A percentile compares a stretch with the other conserved stretches of the same genome.
phyloP scores from a whole-genome alignment of 1,140 invertebrate genomes.

The Drosophila funebris region DNA sequence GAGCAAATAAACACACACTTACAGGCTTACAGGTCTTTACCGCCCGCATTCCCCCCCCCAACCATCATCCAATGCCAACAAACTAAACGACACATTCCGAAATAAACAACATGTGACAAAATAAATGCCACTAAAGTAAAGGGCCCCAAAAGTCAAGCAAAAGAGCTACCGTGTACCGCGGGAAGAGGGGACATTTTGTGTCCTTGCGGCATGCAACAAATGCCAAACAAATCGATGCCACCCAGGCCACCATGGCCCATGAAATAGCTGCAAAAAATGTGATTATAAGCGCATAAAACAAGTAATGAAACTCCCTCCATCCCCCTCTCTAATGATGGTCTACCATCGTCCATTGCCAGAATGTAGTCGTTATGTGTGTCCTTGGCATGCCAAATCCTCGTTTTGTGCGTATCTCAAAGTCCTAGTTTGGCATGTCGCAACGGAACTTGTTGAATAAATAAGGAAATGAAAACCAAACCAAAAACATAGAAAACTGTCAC shows the following conservation, averaged over 20 bases:
- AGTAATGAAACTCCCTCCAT: slow-evolving; percentile 20
- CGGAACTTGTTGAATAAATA: slow-evolving; percentile 81
- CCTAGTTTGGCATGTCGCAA: slow-evolving; percentile 13
- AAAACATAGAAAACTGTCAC: slow-evolving; percentile 50
- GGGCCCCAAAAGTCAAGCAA: slow-evolving; percentile 54
- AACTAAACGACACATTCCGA: slow-evolving; percentile 39
- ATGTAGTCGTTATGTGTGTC: slow-evolving; percentile 14
- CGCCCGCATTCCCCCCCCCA: neutral
- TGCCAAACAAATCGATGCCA: slow-evolving; percentile 75
- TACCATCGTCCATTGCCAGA: neutral
- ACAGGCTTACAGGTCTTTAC: slow-evolving; percentile 61
- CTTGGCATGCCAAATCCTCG: slow-evolving; percentile 43
- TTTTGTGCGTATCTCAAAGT: slow-evolving; percentile 43
- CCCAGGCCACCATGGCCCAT: neutral
- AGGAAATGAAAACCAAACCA: slow-evolving; percentile 68
- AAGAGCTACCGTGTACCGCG: neutral
- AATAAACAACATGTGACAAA: slow-evolving; percentile 73
- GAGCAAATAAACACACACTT: slow-evolving; percentile 76
- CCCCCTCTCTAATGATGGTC: too few relatives aligned
- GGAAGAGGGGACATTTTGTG: slow-evolving; percentile 15
- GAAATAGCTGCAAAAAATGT: slow-evolving; percentile 51
- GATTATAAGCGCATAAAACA: slow-evolving; percentile 75
- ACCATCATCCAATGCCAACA: neutral
- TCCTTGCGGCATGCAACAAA: slow-evolving; percentile 72
- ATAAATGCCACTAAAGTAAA: slow-evolving; percentile 72